Evolutionary conservation across 2,113 vertebrate genomes (phyloP).

Genomic region (Brienomyrus brachyistius): DNA sequence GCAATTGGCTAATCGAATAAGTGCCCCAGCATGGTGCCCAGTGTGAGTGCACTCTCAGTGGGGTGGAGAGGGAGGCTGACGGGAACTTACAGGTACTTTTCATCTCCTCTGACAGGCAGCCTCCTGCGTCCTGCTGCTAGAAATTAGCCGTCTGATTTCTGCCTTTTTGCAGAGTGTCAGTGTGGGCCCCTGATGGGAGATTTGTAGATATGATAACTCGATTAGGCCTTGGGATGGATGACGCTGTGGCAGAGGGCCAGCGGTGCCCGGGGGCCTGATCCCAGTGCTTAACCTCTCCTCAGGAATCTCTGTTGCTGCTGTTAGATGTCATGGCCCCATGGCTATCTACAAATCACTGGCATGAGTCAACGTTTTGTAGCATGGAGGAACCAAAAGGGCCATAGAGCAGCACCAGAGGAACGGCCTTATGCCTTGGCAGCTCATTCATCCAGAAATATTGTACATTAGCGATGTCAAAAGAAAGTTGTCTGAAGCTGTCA

Average conservation of each 20-base stretch:
- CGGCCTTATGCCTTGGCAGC: not conserved
- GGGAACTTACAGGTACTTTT: slow-evolving; percentile 79
- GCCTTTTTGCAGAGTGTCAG: slow-evolving; percentile 71
- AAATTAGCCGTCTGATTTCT: slow-evolving; percentile 84
- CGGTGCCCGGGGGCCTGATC: slow-evolving; percentile 64
- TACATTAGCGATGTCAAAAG: not conserved
- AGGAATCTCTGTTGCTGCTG: slow-evolving; percentile 66
- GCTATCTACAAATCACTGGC: slow-evolving; percentile 49
- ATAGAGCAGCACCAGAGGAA: not conserved
- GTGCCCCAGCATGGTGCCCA: slow-evolving; percentile 72
- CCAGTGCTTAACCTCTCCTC: slow-evolving; percentile 78
- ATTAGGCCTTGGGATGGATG: slow-evolving; percentile 75
- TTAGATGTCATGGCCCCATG: slow-evolving; percentile 52
- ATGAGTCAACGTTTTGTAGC: slow-evolving; percentile 28
- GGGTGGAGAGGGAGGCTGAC: slow-evolving; percentile 58
- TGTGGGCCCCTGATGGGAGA: slow-evolving; percentile 63
- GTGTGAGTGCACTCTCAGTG: slow-evolving; percentile 64
- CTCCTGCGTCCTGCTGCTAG: slow-evolving; percentile 76
- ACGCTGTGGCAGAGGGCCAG: slow-evolving; percentile 56
- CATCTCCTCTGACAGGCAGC: slow-evolving; percentile 64
- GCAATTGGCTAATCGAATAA: slow-evolving; percentile 77
- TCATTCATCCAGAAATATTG: not conserved
- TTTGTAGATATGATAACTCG: slow-evolving; percentile 86
- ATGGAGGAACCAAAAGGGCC: not conserved
- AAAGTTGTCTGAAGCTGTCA: not conserved